Evolutionary conservation across 2,888 invertebrate species (phyloP), one percentile per base, ranked within the genome.

Genomic region (Pasiphila rectangulata): DNA sequence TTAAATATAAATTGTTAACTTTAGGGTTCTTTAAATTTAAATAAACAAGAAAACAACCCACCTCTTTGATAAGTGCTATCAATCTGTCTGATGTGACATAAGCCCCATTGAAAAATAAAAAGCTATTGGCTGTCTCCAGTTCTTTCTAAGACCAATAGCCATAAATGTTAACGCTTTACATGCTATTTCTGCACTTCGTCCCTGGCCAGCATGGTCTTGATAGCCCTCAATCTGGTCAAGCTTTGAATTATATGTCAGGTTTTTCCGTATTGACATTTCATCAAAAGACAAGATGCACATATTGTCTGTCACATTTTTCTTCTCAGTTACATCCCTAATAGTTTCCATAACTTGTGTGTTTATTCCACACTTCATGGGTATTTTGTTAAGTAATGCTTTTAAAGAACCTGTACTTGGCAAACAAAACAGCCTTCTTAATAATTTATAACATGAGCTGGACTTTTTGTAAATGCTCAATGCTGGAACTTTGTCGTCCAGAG

Each of bases 351-450:
- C 34, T 32, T 57, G 54, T 17, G 41, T 24, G 36, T 60, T 61
- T 15, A 59, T 57, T 13, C 56, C 58, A 20, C 44, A 13, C 20
- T 32, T 25, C 12, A 61, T 20, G 4, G 58, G 55, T 4, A 61
- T 41, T 50, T 27, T 56, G 44, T 57, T 59, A 9, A 61, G 34
- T 23, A 64, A 30, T 25, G 41, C 37, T 3, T 51, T 59, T 20
- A 59, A 36, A 29, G 41, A 48, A 25, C 53, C 54, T 34, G 38
- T 51, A 27, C 47, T 45, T n/a, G 59, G 59, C 21, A 63, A 46
- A 29, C 54, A 30, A 50, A 62, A 60, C 36, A 64, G 23, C 32
- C 59, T 47, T 20, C 61, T 43, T 5, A 63, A 41, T n/a, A 62
- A 25, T 15, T 56, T 47, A 30, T 63, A 62, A 16, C 61, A 63